Evolutionary conservation across 2,888 invertebrate genomes (phyloP), one percentile per base, ranked within the genome.

Genomic region (Gasteruption jaculator): DNA sequence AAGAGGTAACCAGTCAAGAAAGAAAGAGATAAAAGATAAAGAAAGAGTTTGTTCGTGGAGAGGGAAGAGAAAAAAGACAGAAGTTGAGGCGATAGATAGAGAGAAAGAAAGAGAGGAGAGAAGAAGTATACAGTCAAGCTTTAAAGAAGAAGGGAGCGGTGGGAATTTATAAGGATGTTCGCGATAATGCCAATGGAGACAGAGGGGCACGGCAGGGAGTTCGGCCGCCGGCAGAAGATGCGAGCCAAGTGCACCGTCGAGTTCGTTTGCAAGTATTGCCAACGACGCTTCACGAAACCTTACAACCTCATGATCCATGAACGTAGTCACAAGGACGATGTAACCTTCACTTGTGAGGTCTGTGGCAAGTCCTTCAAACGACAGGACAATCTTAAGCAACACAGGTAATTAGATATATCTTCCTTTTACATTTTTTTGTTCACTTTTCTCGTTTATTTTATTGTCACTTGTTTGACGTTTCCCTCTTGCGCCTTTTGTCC

Each of bases 261-360:
- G 74, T 96, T 94, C 74, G 95, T 97, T 65, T 97, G 96, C 80
- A 91, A 93, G 74, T 96, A 88, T 74, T 97, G 97, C 76, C 87
- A 91, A 68, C 82, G 96, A 24, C 92, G 95, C 68, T 97, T 97
- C 74, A 96, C 95, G 52, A 97, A 97, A 73, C 92, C 93, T 34
- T 97, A 97, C 78, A 97, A 97, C 72, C 78, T 97, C 58, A 79
- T 96, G 61, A 97, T 97, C 57, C 96, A 97, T 71, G 96, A 95
- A 71, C 79, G 94, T 61, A 97, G 95, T 2, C 96, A 96, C 71
- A 96, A 95, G 24, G 93, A 95, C 68, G 95, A 96, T 73, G 78
- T 95, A 46, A 95, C 95, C 8, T 96, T 93, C 72, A 88, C 91
- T 26, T 95, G 95, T 71, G 94, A 95, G 71, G 91, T 94, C 55